Base-by-base conservation (phyloP, 2,797 vertebrate species). In the Phoebastria nigripes region DNA sequence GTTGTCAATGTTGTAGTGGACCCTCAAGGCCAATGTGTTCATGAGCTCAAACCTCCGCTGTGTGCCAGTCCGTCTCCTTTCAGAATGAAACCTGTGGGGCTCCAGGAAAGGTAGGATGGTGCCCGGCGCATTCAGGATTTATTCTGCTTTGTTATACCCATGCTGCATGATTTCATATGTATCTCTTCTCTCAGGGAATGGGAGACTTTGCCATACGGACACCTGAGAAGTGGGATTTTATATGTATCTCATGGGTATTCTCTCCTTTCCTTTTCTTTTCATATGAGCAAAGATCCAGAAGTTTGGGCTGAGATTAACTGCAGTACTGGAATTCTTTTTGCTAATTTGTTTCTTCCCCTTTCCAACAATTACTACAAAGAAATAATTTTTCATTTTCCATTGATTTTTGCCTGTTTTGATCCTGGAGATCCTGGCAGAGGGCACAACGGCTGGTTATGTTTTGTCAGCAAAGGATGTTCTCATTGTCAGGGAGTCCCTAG, bases 31-130 rank as follows among this genome's bases (percentile, higher is more conserved):
- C 98, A 96, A 29, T 96, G 97, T 62, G 69, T 97, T 86, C 96
- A 98, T 95, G 99, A 99, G 94, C 97, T 99, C 47, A 99, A 98
- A 97, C 98, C 98, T 77, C 96, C 98, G 63, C 56, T 97, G 73
- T 97, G 98, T 81, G 97, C 96, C 91, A 98, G 97, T 82, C 99
- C 98, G 4, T 99, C 99, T 56, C 99, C 99, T 72, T 99, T 99
- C 98, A 99, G 98, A 98, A 99, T 99, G 99, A 99, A 99, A 97
- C 96, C 99, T 3, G 98, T 99, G 42, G 99, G 99, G 69, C 98
- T 99, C 11, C 99, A 99, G 83, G 99, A 99, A 96, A 99, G 99
- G 99, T 99, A 98, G 90, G 97, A 41, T 61, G 54, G 25, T 59
- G 29, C 26, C 26, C 5, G 1, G 15, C 15, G 4, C 11, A 0